Conservation (phyloP, 2,113 vertebrate species). For the Pluvianellus socialis region DNA sequence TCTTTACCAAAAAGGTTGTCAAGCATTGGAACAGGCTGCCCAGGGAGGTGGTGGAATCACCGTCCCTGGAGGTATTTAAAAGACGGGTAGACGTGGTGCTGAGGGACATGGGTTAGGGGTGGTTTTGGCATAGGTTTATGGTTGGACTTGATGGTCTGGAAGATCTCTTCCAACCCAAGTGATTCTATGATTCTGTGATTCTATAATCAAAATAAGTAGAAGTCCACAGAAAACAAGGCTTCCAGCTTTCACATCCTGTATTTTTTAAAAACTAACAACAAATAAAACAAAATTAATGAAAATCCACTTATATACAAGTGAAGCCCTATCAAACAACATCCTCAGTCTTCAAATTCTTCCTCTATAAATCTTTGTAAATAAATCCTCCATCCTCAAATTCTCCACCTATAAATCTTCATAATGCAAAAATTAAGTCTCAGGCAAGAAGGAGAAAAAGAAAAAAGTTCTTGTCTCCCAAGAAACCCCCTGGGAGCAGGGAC, state of each 20-base stretch:
- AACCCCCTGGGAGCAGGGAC: background rate
- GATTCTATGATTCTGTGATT: too few relatives aligned
- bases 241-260: background rate
- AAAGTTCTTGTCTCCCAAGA: background rate
- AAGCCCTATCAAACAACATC: background rate
- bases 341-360: background rate
- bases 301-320: background rate
- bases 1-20: too few relatives aligned
- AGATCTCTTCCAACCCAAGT: too few relatives aligned
- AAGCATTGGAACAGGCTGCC: too few relatives aligned
- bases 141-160: too few relatives aligned
- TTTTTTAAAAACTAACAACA: background rate
- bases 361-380: background rate
- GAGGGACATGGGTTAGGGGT: too few relatives aligned
- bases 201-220: background rate
- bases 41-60: too few relatives aligned
- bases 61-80: too few relatives aligned
- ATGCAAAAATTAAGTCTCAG: background rate
- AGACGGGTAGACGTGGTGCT: too few relatives aligned
- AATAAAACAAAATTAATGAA: background rate
- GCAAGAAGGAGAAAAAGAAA: background rate
- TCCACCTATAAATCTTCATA: background rate
- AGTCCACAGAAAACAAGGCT: background rate
- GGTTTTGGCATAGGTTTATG: too few relatives aligned
- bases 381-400: background rate